Base-by-base conservation (phyloP, 2,797 vertebrate species). In the Pagetopsis macropterus region DNA sequence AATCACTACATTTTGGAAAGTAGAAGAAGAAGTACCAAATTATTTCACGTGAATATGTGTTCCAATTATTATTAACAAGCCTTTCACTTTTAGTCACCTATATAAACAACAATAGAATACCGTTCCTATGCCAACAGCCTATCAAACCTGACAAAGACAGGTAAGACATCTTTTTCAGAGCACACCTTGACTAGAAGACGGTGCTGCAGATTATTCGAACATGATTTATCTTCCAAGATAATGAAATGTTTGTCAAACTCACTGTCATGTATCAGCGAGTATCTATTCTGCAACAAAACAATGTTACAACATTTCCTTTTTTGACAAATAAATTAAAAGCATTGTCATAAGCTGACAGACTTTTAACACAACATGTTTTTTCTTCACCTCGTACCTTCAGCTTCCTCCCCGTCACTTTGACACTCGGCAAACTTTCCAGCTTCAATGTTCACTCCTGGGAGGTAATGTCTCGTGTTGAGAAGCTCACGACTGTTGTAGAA, bases 381-480 rank as follows among this genome's bases (percentile, higher is more conserved):
- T n/a, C 19, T 51, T 13, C 12, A 48, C 27, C 33, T 58, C 55
- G 43, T 21, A 49, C 44, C 23, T 63, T 66, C 44, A 73, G 65
- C 33, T 61, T 43, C 37, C 51, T 60, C 40, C 23, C 50, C 68
- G 51, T 74, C 11, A 23, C 37, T n/a, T 66, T 65, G 76, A 78
- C 66, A 54, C 19, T 55, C 72, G 8, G 66, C 69, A 14, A 74
- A 57, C 68, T 81, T 80, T 70, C 12, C 54, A 70, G 72, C 72
- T 85, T 82, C 80, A 84, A 76, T 75, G 74, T 82, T 81, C 68
- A 66, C 80, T 85, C 72, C 50, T 6, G 72, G 63, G 84, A 68
- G 76, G 87, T 79, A 59, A 52, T 52, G 63, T 73, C 75, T 37
- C 68, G 46, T 70, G 73, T 71, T 69, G 62, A 70, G 79, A 79